Conservation (phyloP, 1,140 invertebrate species). For the Drosophila quadrilineata region DNA sequence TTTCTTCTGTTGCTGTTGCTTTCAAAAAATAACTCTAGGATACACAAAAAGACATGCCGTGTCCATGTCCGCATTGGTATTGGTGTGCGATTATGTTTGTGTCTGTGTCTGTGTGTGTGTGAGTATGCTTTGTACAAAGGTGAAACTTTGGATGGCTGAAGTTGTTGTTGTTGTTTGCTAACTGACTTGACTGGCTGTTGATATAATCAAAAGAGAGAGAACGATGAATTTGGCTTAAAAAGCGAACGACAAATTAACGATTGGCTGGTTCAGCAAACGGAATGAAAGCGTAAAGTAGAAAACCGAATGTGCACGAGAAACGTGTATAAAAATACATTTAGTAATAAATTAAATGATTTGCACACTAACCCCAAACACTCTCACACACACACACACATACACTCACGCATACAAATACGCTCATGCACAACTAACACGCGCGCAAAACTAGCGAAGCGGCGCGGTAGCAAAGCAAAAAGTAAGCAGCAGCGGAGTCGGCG, state of each 20-base stretch:
- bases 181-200: slow-evolving; percentile 32
- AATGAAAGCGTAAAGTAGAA: slow-evolving; percentile 37
- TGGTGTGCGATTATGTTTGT: slow-evolving; percentile 4
- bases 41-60: slow-evolving; percentile 74
- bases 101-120: slow-evolving; percentile 5
- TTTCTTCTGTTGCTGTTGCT: slow-evolving; percentile 39
- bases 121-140: slow-evolving; percentile 53
- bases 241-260: slow-evolving; percentile 66
- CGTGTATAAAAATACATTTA: slow-evolving; percentile 69
- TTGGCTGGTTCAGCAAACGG: slow-evolving; percentile 29
- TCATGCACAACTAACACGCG: slow-evolving; percentile 49
- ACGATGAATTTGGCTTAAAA: slow-evolving; percentile 68
- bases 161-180: slow-evolving; percentile 14
- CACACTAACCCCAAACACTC: slow-evolving; percentile 63
- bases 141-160: slow-evolving; percentile 53
- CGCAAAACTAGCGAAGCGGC: slow-evolving; percentile 74
- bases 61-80: slow-evolving; percentile 22
- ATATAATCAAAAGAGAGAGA: slow-evolving; percentile 55
- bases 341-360: slow-evolving; percentile 77
- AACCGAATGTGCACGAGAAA: slow-evolving; percentile 55
- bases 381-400: slow-evolving; percentile 19
- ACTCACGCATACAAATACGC: neutral
- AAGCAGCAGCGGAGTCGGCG: too few relatives aligned
- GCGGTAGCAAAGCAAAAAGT: too few relatives aligned
- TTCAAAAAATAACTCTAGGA: slow-evolving; percentile 75